Conservation (phyloP, 2,113 vertebrate species). For the Passer domesticus region DNA sequence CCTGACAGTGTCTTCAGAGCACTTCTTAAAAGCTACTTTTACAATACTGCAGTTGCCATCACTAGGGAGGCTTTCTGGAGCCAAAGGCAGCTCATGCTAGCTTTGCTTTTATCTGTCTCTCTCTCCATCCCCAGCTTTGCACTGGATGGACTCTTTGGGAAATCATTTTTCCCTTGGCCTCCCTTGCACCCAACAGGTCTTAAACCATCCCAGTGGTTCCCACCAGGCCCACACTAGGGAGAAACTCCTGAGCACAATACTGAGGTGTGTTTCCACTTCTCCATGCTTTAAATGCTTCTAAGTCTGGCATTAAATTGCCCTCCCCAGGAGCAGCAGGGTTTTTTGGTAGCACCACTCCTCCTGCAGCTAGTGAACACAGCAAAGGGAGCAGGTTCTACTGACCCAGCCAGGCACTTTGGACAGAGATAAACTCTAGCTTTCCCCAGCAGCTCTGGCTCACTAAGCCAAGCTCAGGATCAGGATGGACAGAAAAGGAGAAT, state of each 20-base stretch:
- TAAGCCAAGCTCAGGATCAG: neutral
- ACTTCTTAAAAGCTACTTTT: neutral
- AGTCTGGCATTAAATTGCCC: neutral
- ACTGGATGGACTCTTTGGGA: neutral
- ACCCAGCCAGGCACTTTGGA: neutral
- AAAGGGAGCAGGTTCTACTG: neutral
- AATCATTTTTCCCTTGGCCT: neutral
- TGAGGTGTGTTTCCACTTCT: neutral
- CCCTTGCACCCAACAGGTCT: neutral
- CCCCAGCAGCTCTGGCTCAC: neutral
- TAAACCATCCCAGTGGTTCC: neutral
- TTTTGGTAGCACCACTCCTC: neutral
- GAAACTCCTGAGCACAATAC: fast-evolving
- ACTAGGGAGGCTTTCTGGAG: neutral
- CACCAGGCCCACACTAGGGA: neutral
- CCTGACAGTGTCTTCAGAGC: neutral
- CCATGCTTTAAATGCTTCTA: neutral
- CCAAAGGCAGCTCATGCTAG: neutral
- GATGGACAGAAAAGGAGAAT: neutral
- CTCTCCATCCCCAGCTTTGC: neutral
- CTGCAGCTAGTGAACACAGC: neutral
- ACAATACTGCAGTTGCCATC: neutral
- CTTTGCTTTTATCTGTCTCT: neutral
- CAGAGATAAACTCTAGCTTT: neutral
- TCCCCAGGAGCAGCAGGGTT: neutral